Evolutionary conservation across 2,113 vertebrate genomes (phyloP), one percentile per base, ranked within the genome.

Genomic region (Echinops telfairi): DNA sequence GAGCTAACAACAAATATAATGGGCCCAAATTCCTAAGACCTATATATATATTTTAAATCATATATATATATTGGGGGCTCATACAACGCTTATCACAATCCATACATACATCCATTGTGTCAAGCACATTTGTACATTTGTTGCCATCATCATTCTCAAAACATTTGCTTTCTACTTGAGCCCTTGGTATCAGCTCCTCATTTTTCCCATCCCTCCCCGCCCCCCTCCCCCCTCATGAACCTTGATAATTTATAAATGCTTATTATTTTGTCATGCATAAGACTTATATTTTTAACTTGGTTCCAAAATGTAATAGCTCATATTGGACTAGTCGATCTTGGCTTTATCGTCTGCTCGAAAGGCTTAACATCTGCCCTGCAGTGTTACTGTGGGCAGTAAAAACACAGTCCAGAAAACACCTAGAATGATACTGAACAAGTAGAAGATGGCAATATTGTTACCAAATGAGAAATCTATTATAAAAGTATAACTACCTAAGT

Each of bases 401-500:
- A 70, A 79, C 14, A 92, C 87, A 31, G 38, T 25, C 22, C 76
- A 1, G 47, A 84, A 93, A 81, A 22, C 36, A 86, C 3, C 71
- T 36, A 71, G 22, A 73, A 95, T 81, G 25, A 79, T 53, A 76
- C 36, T 92, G 47, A 53, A 11, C 47, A 53, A 40, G 7, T 40
- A 40, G 40, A 40, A 53, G 47, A 53, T 12, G 12, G 47, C 47
- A 60, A 68, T 71, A 43, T 1, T 75, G 43, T 64, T 86, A 94
- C 22, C 80, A 85, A 88, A 82, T 78, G 17, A 85, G 31, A 9
- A 58, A 92, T 90, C 6, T 86, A 22, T 12, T 86, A 17, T 43
- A 86, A 78, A 95, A 68, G 68, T 31, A 76, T 11, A 88, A 82
- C 70, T 66, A n/a, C 20, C 31, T 81, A 76, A 57, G 31, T 62